A percentile compares a stretch with the other conserved stretches of the same genome.
These are phyloP conservation scores for Poecile atricapillus DNA, from an alignment of 2,113 vertebrate species.

Conservation along the genomic window DNA sequence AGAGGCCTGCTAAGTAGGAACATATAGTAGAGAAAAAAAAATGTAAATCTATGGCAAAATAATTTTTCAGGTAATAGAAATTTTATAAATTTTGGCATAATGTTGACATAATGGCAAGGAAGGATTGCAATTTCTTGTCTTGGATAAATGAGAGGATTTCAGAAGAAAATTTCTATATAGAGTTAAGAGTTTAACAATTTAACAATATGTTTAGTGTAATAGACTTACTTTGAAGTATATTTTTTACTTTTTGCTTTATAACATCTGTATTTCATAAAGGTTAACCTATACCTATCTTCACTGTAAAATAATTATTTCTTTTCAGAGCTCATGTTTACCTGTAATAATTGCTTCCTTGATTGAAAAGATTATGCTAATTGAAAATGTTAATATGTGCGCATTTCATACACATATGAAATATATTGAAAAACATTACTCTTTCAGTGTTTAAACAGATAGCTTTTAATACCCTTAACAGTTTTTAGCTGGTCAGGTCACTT, in stretches of 20 bases:
- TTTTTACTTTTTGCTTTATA: not conserved
- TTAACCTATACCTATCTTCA: not conserved
- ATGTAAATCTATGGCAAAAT: not conserved
- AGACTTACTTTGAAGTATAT: not conserved
- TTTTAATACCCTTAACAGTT: not conserved
- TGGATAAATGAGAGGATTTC: not conserved
- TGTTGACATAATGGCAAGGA: not conserved
- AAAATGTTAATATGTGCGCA: not conserved
- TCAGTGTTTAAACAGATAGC: not conserved
- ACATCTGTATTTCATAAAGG: not conserved
- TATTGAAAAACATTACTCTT: not conserved
- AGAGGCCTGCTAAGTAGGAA: conserved; percentile 11
- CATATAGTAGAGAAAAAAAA: not conserved
- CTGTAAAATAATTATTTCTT: not conserved
- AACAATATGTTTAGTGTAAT: not conserved
- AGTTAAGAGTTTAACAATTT: not conserved
- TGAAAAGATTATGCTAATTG: not conserved
- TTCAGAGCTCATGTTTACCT: not conserved
- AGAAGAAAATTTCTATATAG: not conserved
- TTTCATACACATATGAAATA: not conserved
- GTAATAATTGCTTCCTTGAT: not conserved
- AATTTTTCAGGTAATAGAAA: conserved; percentile 1
- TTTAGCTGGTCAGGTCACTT: not conserved
- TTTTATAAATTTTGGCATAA: not conserved
- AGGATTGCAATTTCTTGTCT: not conserved